Evolutionary conservation across 2,888 invertebrate species (phyloP).

Genomic region (Orthosia gracilis): DNA sequence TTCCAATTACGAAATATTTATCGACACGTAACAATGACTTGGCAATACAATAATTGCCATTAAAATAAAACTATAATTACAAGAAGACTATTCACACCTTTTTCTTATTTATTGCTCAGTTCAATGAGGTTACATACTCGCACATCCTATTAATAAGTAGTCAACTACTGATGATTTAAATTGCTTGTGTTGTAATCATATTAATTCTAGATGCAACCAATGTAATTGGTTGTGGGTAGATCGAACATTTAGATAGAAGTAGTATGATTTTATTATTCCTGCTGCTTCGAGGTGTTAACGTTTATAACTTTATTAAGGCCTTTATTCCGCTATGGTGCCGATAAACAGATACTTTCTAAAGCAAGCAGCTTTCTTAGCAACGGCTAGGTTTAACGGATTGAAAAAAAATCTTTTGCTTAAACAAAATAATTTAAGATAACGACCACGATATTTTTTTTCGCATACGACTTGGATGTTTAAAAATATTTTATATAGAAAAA

Average conservation of each 20-base stretch:
- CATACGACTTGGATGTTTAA: no score
- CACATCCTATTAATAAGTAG: constrained; percentile 19
- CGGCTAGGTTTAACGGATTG: no score
- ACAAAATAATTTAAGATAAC: no score
- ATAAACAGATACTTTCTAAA: no score
- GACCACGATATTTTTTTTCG: no score
- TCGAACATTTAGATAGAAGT: constrained; percentile 46
- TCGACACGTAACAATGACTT: not conserved
- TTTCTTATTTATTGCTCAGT: constrained; percentile 40
- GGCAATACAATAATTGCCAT: constrained; percentile 9
- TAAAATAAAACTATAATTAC: constrained; percentile 42
- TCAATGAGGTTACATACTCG: constrained; percentile 24
- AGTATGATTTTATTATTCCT: constrained; percentile 31
- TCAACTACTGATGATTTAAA: constrained; percentile 36
- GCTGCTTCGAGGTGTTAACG: constrained; percentile 16
- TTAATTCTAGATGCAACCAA: constrained; percentile 40
- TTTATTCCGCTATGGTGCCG: no score
- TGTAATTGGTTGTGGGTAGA: constrained; percentile 50
- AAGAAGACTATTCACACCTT: constrained; percentile 31
- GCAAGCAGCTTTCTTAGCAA: no score
- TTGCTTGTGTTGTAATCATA: constrained; percentile 51
- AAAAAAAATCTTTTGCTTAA: no score
- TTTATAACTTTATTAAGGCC: constrained; percentile 26
- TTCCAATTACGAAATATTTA: not conserved
- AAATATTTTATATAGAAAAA: no score